Base-by-base conservation (phyloP, 2,797 vertebrate genomes). In the Limosa lapponica region DNA sequence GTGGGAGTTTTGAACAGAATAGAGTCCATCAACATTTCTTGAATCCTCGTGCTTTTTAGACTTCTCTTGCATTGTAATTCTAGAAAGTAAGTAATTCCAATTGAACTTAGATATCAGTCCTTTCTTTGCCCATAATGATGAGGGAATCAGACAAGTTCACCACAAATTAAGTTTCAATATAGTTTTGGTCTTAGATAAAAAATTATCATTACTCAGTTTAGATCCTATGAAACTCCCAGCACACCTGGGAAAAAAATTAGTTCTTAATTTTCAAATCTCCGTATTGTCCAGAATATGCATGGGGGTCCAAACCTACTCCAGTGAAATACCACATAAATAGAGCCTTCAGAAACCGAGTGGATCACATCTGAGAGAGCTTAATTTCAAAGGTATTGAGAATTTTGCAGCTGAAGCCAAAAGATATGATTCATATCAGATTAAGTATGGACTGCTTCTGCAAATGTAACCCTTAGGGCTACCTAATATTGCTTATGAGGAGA, bases 341-440 rank as follows among this genome's bases (percentile, higher is more conserved):
- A 82, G 32, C 16, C 41, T 89, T 87, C 61, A 61, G 65, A 74
- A 95, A 89, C 37, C 20, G 46, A 80, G 64, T 46, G 44, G 55
- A 54, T 80, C 23, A 28, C 73, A 61, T 58, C 62, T 70, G 67
- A 91, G 75, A 92, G 32, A 66, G 37, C n/a, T 91, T 59, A 8
- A 16, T 82, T 94, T 85, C 75, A 82, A 52, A 59, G 14, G 6
- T 69, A 90, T 24, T 54, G 37, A 79, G 28, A 90, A 80, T 25
- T 70, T 81, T 11, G 9, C 36, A 34, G 57, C 8, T 88, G 79
- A 92, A 95, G 57, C 69, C 54, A 83, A 91, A 88, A 96, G 62
- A 74, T 91, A 58, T 69, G 65, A 91, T 84, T 90, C 62, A 69
- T 90, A 79, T 75, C 49, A 87, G 79, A 83, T 83, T 86, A 90